Base-by-base conservation (phyloP, 2,113 vertebrate genomes). In the cat (Felis catus) region DNA sequence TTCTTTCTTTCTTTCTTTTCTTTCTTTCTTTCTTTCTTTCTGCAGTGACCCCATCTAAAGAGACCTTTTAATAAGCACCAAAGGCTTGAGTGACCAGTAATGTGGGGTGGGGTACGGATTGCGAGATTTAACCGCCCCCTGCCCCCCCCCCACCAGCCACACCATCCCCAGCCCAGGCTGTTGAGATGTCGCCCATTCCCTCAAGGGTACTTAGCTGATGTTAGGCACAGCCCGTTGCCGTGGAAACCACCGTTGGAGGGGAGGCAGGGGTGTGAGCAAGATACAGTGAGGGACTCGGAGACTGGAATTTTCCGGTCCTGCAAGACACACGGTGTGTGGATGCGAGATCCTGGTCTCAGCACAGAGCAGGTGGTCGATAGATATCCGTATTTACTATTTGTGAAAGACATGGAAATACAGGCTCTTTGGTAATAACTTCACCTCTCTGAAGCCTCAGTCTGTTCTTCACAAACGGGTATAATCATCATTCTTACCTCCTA, bases 121-220 rank as follows among this genome's bases (percentile, higher is more conserved):
- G 19, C 53, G 21, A 80, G n/a, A 23, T 25, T 3, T 45, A 25
- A 18, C 39, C 16, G 29, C 1, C 14, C 13, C 48, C 3, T 15
- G 1, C 0, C 6, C 58, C 0, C 6, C 58, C 58, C 58, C 3
- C 58, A 2, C 7, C 66, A 7, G 21, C 14, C 70, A 12, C 51
- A 4, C 41, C 27, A 6, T 1, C 41, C 65, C 65, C 74, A 21
- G 39, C 18, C 21, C 41, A 12, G 74, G 4, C 51, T 18, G 0
- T 4, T 73, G 29, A 4, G 14, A 19, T 13, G 33, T 15, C 39
- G 5, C 11, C 58, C 2, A 4, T 1, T 18, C 29, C 15, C 58
- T 86, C 33, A 25, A 78, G 90, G 81, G 74, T 33, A 25, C 29
- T 92, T 65, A 5, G 70, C 66, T 0, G 15, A 4, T 29, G 1